A percentile compares a stretch with the other conserved stretches of the same genome.
Evolutionary conservation across 2,797 vertebrate genomes (phyloP).

Genomic region (Catharus ustulatus): DNA sequence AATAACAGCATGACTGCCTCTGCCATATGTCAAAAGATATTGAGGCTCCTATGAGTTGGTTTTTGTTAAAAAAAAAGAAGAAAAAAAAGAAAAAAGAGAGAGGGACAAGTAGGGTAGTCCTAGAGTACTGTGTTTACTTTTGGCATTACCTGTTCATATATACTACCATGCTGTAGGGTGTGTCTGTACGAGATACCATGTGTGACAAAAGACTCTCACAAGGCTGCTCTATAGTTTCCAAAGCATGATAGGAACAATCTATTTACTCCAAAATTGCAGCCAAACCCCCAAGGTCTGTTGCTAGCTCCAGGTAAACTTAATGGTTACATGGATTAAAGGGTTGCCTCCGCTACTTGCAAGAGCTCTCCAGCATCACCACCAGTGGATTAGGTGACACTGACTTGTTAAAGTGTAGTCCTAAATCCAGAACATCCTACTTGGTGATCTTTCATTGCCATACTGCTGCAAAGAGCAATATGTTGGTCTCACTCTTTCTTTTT

Average conservation of each 20-base stretch:
- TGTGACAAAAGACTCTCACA: background rate
- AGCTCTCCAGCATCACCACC: background rate
- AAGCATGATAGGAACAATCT: background rate
- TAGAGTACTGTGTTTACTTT: background rate
- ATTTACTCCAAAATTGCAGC: background rate
- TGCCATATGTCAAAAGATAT: background rate
- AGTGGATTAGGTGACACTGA: background rate
- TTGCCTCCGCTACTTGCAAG: background rate
- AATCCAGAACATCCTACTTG: background rate
- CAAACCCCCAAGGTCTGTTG: background rate
- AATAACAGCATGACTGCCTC: background rate
- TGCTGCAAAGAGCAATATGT: rapidly evolving
- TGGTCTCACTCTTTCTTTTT: background rate
- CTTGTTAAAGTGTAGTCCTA: background rate
- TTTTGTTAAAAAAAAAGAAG: background rate
- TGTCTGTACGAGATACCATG: background rate
- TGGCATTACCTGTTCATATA: background rate
- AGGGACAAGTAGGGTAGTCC: background rate
- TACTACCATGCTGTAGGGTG: rapidly evolving
- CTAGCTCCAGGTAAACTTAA: background rate
- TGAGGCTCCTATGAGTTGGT: background rate
- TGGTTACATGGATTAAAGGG: background rate
- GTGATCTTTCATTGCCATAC: background rate
- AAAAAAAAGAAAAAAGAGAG: too few relatives aligned
- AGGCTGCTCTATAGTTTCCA: background rate